phyloP scores from a whole-genome alignment of 2,888 invertebrate species.

The Nomada goodeniana region DNA sequence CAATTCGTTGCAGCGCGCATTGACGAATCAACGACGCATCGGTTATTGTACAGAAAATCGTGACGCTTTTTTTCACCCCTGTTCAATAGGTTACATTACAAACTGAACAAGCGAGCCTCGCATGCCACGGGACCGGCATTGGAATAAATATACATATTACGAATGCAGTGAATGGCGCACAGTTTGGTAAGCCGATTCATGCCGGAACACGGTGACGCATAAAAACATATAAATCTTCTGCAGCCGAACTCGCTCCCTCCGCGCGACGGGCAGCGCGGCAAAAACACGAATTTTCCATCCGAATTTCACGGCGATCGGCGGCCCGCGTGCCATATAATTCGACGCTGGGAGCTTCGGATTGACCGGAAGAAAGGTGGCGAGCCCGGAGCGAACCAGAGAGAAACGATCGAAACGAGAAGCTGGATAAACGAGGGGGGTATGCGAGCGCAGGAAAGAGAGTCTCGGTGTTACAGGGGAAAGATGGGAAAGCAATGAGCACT shows the following conservation, averaged over 20 bases:
- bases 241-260: constrained; percentile 14
- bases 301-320: constrained; percentile 46
- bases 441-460: background rate
- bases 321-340: constrained; percentile 45
- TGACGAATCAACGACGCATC: background rate
- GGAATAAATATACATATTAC: constrained; percentile 38
- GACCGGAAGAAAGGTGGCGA: constrained; percentile 38
- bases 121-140: constrained; percentile 3
- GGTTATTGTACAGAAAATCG: background rate
- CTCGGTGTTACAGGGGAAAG: constrained; percentile 9
- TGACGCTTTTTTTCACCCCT: background rate
- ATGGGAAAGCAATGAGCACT: constrained; percentile 47
- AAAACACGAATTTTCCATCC: constrained; percentile 68
- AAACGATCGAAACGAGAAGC: constrained; percentile 31
- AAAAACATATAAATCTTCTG: constrained; percentile 59
- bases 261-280: constrained; percentile 40
- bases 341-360: constrained; percentile 45
- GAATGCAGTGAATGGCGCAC: constrained; percentile 12
- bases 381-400: constrained; percentile 1
- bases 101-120: background rate
- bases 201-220: constrained; percentile 43
- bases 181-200: constrained; percentile 49
- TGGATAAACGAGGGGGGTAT: constrained; percentile 40
- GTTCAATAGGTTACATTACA: background rate
- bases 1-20: background rate